Evolutionary conservation across 2,113 vertebrate species (phyloP), one percentile per base, ranked within the genome.

Genomic region (Plecturocebus donacophilus): DNA sequence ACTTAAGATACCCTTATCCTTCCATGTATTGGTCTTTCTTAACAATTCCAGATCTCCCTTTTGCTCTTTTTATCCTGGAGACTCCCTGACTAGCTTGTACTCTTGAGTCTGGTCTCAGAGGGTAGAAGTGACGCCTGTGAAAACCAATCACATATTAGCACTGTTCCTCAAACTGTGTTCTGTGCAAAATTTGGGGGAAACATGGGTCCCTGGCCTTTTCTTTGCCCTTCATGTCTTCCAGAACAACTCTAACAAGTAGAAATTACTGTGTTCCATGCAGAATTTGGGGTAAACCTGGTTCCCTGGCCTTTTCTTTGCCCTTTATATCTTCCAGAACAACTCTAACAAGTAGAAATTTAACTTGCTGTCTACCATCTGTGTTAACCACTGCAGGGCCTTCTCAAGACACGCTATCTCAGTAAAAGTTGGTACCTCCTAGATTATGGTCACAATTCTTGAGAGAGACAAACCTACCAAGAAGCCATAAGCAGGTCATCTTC

Each of bases 201-300:
- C 35, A 70, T 77, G 47, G 52, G 35, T 45, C 52, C 30, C 30
- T 79, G 40, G 23, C 64, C 71, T 88, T 93, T 68, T 40, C 42
- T 54, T 81, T 90, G 32, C 52, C 82, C 32, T 87, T 95, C 87
- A 25, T 2, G 2, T 77, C 38, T 80, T 82, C 58, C n/a, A 54
- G 25, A 96, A 87, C 82, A 92, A 75, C 84, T 61, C 73, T 76
- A 84, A 87, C 66, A 71, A n/a, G 35, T 81, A 87, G 58, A 92
- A 86, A 56, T 87, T 82, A 52, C 49, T 52, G 49, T 52, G n/a
- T 84, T 88, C 23, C 25, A 45, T 40, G 19, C 6, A 70, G 12
- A 40, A 75, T 90, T 91, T 81, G 32, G 32, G 27, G n/a, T 45
- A 96, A 87, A 49, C 38, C 61, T 82, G 47, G 52, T 38, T 52